Evolutionary conservation across 2,797 vertebrate species (phyloP).

Genomic region (Leptatherina wallacei): DNA sequence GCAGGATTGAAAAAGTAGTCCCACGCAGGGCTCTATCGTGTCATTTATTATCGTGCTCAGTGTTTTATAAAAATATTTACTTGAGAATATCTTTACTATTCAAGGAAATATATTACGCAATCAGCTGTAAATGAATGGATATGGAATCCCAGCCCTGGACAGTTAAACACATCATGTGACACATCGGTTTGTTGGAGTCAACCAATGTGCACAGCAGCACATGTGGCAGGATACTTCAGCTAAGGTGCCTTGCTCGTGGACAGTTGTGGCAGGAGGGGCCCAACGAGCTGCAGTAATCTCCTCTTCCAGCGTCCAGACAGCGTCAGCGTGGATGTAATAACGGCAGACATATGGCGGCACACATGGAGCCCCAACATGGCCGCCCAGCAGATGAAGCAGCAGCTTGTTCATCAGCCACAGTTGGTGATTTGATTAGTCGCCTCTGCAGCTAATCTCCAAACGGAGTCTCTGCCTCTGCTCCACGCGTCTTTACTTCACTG

Average conservation of each 20-base stretch:
- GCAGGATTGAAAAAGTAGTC: too few relatives aligned
- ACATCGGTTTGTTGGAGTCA: too few relatives aligned
- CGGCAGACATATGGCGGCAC: slow-evolving; percentile 49
- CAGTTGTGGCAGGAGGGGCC: background rate
- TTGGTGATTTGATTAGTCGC: slow-evolving; percentile 33
- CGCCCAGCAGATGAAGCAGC: slow-evolving; percentile 35
- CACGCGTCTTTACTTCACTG: background rate
- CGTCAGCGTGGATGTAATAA: slow-evolving; percentile 21
- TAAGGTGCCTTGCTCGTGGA: background rate
- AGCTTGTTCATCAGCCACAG: slow-evolving; percentile 52
- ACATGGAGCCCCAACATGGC: slow-evolving; percentile 6
- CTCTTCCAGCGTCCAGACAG: slow-evolving; percentile 12
- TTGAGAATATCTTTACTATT: too few relatives aligned
- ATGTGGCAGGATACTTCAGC: background rate
- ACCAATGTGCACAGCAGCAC: background rate
- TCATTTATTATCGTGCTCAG: too few relatives aligned
- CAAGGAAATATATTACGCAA: too few relatives aligned
- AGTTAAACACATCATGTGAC: too few relatives aligned
- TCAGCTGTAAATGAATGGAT: too few relatives aligned
- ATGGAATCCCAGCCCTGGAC: too few relatives aligned
- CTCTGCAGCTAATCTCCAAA: slow-evolving; percentile 22
- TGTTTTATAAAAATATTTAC: too few relatives aligned
- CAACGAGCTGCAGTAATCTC: slow-evolving; percentile 21
- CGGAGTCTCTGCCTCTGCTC: slow-evolving; percentile 11
- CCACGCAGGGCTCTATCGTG: too few relatives aligned